phyloP scores from a whole-genome alignment of 2,888 invertebrate species.

The Amphipoea oculea region DNA sequence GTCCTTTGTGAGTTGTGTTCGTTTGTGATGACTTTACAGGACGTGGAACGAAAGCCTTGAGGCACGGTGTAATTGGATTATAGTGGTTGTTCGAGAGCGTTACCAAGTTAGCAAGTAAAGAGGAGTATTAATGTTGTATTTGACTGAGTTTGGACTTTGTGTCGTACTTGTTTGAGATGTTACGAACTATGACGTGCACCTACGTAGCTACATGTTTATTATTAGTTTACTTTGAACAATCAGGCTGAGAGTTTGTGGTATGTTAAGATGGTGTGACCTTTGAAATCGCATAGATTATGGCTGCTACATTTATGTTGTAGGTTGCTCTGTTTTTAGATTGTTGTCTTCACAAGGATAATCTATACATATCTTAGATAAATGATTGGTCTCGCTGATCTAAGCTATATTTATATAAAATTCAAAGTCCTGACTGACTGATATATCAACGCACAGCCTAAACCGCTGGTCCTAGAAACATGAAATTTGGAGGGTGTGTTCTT shows the following conservation, averaged over 20 bases:
- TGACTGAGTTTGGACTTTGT: slow-evolving; percentile 44
- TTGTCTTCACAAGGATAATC: background rate
- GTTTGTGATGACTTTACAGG: slow-evolving; percentile 64
- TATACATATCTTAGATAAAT: too few species aligned
- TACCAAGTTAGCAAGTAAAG: slow-evolving; percentile 47
- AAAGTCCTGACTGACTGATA: too few species aligned
- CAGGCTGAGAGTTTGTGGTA: background rate
- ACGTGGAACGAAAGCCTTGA: slow-evolving; percentile 59
- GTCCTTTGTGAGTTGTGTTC: slow-evolving; percentile 65
- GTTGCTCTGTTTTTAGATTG: background rate
- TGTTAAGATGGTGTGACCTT: background rate
- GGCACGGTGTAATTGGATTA: slow-evolving; percentile 64
- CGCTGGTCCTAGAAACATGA: too few species aligned
- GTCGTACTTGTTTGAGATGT: slow-evolving; percentile 37
- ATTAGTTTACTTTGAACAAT: slow-evolving; percentile 27
- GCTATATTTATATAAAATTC: too few species aligned
- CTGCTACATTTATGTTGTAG: background rate
- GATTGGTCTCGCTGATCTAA: too few species aligned
- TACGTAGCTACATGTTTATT: slow-evolving; percentile 8
- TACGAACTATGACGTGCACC: slow-evolving; percentile 16
- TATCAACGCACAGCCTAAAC: too few species aligned
- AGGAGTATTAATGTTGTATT: slow-evolving; percentile 45
- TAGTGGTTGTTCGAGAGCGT: slow-evolving; percentile 44
- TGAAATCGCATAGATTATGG: background rate
- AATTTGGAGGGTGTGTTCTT: too few species aligned